These are phyloP conservation scores for Panzeria rudis DNA, from an alignment of 2,888 invertebrate genomes.

Conservation along the genomic window DNA sequence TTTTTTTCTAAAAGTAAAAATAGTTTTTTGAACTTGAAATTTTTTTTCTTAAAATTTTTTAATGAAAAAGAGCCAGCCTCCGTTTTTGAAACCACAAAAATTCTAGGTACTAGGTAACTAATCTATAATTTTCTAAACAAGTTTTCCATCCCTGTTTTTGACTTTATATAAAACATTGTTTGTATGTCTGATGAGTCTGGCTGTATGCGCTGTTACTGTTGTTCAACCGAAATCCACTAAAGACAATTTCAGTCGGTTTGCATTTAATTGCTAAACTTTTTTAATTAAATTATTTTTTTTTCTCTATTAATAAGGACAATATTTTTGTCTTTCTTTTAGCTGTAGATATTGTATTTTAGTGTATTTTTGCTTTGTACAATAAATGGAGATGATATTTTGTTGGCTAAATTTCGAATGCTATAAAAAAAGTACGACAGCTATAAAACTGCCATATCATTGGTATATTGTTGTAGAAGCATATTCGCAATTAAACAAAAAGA, in stretches of 20 bases:
- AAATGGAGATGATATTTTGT: slow-evolving; percentile 31
- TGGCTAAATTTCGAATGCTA: slow-evolving; percentile 42
- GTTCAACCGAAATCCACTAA: slow-evolving; percentile 57
- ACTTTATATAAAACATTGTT: background rate
- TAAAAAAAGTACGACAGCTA: slow-evolving; percentile 41
- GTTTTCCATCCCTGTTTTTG: background rate
- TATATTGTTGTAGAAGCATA: slow-evolving; percentile 16
- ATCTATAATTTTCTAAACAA: background rate
- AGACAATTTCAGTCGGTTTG: slow-evolving; percentile 67
- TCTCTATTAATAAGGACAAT: slow-evolving; percentile 33
- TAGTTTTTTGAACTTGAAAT: no score
- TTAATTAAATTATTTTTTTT: slow-evolving; percentile 73
- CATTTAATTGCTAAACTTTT: slow-evolving; percentile 75
- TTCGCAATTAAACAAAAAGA: slow-evolving; percentile 10
- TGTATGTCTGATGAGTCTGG: background rate
- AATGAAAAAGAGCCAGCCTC: no score
- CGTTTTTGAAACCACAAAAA: no score
- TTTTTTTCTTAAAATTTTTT: no score
- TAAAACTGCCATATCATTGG: slow-evolving; percentile 64
- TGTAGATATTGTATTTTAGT: slow-evolving; percentile 1
- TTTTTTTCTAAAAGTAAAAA: no score
- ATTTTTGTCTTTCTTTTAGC: slow-evolving; percentile 9
- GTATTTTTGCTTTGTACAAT: background rate
- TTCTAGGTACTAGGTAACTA: no score
- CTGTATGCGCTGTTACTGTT: slow-evolving; percentile 19